Base-by-base conservation (phyloP, 2,113 vertebrate genomes). In the Osmerus eperlanus region DNA sequence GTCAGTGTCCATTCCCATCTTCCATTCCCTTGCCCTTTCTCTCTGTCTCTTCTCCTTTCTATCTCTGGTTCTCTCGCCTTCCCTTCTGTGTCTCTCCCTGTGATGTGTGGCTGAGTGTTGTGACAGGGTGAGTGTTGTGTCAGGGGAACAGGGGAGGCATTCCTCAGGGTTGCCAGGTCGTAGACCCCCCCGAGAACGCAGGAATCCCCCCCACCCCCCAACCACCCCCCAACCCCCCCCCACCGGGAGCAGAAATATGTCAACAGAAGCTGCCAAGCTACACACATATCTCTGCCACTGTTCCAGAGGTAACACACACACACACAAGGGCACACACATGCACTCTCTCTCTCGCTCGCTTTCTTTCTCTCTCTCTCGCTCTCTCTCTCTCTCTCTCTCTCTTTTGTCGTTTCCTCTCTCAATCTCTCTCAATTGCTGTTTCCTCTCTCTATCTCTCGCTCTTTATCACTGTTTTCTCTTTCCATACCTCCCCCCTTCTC, bases 151-250 rank as follows among this genome's bases (percentile, higher is more conserved):
- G 3, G n/a, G 54, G 7, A 56, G 54, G 54, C 14, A 56, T 56
- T 56, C 54, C 54, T 56, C 8, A 56, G 3, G 15, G 15, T n/a
- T 56, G 54, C 15, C 14, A 56, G 54, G 54, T 56, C 16, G 54
- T 15, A 56, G 54, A 56, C 54, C 54, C n/a, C 3, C 62, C 14
- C 5, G 18, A 64, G 28, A 25, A 7, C 32, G 29, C 18, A 12
- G 78, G 81, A 83, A 83, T 85, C 81, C 67, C 65, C 19, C 56
- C 9, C 56, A 71, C 71, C 71, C 76, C 81, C 80, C 72, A 62
- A 67, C 77, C 77, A 73, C 80, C 47, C 63, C 41, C 41, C 59
- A 56, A 65, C 77, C 75, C 80, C 47, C 63, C 41, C 41, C 59
- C 60, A 65, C 36, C 16, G 16, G 16, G 62, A 29, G 32, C 29